Conservation (phyloP, 2,888 invertebrate genomes). For the Argyresthia albistria region DNA sequence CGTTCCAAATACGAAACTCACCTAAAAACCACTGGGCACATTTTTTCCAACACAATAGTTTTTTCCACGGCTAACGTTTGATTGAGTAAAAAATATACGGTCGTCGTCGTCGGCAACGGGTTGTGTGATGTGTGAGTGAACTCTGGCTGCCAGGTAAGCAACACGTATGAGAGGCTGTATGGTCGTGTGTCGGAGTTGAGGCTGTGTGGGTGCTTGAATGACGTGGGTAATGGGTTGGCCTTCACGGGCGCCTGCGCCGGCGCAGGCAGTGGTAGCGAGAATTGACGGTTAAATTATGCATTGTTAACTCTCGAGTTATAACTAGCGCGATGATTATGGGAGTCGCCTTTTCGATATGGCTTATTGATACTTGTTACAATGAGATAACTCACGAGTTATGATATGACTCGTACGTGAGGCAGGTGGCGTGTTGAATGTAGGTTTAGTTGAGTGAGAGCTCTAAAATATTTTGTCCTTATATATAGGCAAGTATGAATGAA, state of each 20-base stretch:
- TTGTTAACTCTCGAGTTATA: background rate
- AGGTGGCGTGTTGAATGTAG: background rate
- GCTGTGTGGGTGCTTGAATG: slow-evolving; percentile 30
- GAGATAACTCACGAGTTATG: no score
- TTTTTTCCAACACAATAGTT: slow-evolving; percentile 20
- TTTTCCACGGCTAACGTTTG: slow-evolving; percentile 5
- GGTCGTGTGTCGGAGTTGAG: slow-evolving; percentile 16
- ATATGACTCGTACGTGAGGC: no score
- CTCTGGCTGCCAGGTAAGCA: slow-evolving; percentile 38
- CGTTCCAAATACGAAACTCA: slow-evolving; percentile 8
- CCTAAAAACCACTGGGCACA: slow-evolving; percentile 26
- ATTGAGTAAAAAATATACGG: background rate
- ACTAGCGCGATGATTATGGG: background rate
- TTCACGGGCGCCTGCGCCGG: slow-evolving; percentile 24
- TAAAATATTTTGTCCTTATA: no score
- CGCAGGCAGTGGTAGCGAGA: no score
- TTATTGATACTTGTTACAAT: no score
- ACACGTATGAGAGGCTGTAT: slow-evolving; percentile 22
- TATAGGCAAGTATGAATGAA: no score
- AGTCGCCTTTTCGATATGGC: background rate
- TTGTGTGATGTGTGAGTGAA: slow-evolving; percentile 48
- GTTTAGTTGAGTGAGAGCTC: background rate
- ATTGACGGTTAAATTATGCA: slow-evolving; percentile 5
- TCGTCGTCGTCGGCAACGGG: slow-evolving; percentile 28
- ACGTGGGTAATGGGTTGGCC: slow-evolving; percentile 41